A percentile compares a stretch with the other conserved stretches of the same genome.
These are phyloP conservation scores for Fulmarus glacialis DNA, from an alignment of 2,113 vertebrate genomes.

Conservation along the genomic window DNA sequence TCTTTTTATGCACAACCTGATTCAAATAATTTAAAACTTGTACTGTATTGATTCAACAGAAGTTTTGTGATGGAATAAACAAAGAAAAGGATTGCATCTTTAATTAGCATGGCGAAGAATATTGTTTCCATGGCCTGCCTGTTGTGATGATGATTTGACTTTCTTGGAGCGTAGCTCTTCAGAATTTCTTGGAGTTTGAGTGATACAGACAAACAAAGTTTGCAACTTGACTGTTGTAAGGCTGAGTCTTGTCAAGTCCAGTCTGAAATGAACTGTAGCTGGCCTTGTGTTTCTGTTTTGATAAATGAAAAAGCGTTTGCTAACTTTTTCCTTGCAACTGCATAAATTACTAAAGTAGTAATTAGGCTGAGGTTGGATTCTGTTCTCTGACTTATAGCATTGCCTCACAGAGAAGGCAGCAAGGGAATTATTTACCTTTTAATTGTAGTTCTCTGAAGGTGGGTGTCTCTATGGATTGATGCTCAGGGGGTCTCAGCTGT, in stretches of 20 bases:
- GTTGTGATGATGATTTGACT: not conserved
- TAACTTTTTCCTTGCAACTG: not conserved
- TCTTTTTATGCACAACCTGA: not conserved
- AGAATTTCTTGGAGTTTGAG: not conserved
- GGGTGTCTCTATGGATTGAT: conserved; percentile 44
- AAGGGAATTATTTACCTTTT: conserved; percentile 74
- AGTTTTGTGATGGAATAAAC: not conserved
- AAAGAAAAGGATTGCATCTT: not conserved
- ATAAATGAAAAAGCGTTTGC: not conserved
- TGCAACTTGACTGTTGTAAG: not conserved
- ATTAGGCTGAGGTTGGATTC: conserved; percentile 64
- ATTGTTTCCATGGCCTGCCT: not conserved
- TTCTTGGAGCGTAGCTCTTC: not conserved
- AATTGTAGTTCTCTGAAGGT: conserved; percentile 74
- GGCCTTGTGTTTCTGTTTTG: not conserved
- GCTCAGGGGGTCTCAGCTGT: conserved; percentile 45
- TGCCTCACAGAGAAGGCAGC: conserved; percentile 58
- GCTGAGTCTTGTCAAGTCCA: not conserved
- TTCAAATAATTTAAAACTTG: not conserved
- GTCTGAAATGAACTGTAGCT: not conserved
- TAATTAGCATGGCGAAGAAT: not conserved
- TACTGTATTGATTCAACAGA: not conserved
- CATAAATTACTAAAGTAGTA: not conserved
- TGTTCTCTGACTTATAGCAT: conserved; percentile 28
- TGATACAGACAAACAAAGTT: not conserved